phyloP scores from a whole-genome alignment of 2,113 vertebrate species.

The Blennius ocellaris region DNA sequence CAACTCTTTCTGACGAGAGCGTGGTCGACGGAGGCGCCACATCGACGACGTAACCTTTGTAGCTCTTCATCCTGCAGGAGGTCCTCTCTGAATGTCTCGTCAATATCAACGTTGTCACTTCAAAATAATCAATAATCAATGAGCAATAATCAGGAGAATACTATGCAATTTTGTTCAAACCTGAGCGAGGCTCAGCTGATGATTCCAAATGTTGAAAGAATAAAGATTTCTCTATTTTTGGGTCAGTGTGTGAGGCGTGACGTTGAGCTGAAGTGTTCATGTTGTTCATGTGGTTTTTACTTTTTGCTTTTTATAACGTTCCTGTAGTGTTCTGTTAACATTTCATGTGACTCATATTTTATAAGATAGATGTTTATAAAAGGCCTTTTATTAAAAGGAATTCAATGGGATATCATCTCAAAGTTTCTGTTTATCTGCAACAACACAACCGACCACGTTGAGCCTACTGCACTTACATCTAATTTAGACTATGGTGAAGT shows the following conservation, averaged over 20 bases:
- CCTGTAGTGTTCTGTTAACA: constrained; percentile 68
- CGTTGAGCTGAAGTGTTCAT: constrained; percentile 35
- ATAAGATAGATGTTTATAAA: constrained; percentile 79
- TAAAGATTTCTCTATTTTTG: constrained; percentile 78
- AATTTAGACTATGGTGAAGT: background rate
- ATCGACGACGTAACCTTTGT: constrained; percentile 52
- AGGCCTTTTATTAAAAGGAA: constrained; percentile 74
- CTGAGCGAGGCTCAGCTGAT: constrained; percentile 50
- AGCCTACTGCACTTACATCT: too few relatives aligned
- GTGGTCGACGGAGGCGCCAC: constrained; percentile 11
- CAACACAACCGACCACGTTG: background rate
- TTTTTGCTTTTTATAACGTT: constrained; percentile 75
- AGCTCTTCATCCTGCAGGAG: constrained; percentile 51
- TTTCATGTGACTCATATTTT: constrained; percentile 76
- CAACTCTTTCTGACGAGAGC: constrained; percentile 8
- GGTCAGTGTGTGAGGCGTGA: constrained; percentile 43
- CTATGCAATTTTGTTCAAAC: constrained; percentile 77
- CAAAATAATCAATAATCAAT: constrained; percentile 61
- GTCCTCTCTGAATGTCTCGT: constrained; percentile 57
- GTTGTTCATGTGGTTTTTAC: constrained; percentile 68
- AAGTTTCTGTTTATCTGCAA: constrained; percentile 37
- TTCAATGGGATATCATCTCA: constrained; percentile 33
- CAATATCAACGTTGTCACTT: constrained; percentile 46
- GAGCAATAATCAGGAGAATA: constrained; percentile 76
- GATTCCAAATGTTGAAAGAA: constrained; percentile 68